phyloP scores from a whole-genome alignment of 2,888 invertebrate species.

The Eulithis testata region DNA sequence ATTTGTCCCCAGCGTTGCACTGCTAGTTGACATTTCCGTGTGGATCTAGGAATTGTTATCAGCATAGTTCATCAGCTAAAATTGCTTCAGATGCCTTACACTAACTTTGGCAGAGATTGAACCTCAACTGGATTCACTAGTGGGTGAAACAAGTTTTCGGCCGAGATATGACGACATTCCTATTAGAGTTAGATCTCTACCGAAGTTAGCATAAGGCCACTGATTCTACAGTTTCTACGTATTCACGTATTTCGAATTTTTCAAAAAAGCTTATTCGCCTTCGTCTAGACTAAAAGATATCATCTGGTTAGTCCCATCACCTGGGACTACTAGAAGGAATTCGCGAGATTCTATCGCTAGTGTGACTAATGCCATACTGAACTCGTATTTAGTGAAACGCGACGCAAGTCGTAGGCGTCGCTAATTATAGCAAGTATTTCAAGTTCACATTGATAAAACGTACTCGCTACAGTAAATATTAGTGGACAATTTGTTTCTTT shows the following conservation, averaged over 20 bases:
- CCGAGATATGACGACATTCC: too few species aligned
- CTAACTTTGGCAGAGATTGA: too few species aligned
- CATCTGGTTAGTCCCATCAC: slow-evolving; percentile 7
- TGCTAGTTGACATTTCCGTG: slow-evolving; percentile 1
- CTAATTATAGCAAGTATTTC: slow-evolving; percentile 65
- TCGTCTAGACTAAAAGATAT: not conserved
- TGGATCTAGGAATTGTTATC: too few species aligned
- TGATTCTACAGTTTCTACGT: too few species aligned
- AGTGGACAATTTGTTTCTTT: slow-evolving; percentile 8
- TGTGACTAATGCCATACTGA: slow-evolving; percentile 36
- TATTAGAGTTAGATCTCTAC: too few species aligned
- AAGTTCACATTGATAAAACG: slow-evolving; percentile 63
- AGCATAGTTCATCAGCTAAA: not conserved
- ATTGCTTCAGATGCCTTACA: not conserved
- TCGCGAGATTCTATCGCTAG: slow-evolving; percentile 13
- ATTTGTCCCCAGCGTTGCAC: slow-evolving; percentile 45
- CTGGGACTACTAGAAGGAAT: slow-evolving; percentile 18
- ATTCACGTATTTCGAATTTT: too few species aligned
- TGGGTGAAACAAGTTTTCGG: too few species aligned
- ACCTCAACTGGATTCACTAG: too few species aligned
- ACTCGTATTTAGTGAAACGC: slow-evolving; percentile 49
- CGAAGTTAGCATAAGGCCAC: too few species aligned
- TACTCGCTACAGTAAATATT: slow-evolving; percentile 30
- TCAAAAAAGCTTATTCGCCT: not conserved
- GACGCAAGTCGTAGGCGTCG: slow-evolving; percentile 50